These are phyloP conservation scores for Phenganax stokvisi DNA, from an alignment of 92 coral and sea anemone species.

Conservation along the genomic window DNA sequence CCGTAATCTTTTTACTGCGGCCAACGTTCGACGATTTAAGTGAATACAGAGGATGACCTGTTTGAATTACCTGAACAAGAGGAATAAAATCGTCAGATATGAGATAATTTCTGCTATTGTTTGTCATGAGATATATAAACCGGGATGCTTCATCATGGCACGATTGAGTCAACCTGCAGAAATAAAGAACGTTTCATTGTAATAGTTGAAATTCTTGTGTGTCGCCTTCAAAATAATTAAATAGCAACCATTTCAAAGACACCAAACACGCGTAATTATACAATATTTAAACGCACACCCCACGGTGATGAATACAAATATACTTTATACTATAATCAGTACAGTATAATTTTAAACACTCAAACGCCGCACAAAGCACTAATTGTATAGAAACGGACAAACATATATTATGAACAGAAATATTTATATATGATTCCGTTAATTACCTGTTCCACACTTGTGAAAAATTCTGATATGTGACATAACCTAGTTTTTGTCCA, in stretches of 20 bases:
- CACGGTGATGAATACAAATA: neutral
- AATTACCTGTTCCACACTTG: conserved; percentile 84
- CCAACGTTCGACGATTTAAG: no score
- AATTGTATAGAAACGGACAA: neutral
- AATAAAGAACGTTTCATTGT: neutral
- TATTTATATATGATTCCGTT: neutral
- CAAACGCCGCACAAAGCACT: neutral
- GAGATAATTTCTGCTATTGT: conserved; percentile 59
- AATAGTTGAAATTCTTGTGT: neutral
- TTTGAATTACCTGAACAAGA: conserved; percentile 72
- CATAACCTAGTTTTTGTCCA: conserved; percentile 82
- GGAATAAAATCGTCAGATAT: conserved; percentile 91
- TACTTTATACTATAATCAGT: neutral
- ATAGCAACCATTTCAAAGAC: no score
- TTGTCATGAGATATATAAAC: conserved; percentile 73
- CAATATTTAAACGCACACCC: no score
- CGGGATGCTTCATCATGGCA: conserved; percentile 91
- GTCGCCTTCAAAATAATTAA: no score
- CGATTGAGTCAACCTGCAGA: conserved; percentile 61
- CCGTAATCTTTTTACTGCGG: no score
- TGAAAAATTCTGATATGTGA: conserved; percentile 66
- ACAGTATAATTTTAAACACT: neutral
- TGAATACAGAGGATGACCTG: neutral
- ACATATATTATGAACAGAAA: neutral
- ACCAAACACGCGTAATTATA: no score